These are phyloP conservation scores for Chaetodon trifasciatus DNA, from an alignment of 2,797 vertebrate species.

Conservation along the genomic window DNA sequence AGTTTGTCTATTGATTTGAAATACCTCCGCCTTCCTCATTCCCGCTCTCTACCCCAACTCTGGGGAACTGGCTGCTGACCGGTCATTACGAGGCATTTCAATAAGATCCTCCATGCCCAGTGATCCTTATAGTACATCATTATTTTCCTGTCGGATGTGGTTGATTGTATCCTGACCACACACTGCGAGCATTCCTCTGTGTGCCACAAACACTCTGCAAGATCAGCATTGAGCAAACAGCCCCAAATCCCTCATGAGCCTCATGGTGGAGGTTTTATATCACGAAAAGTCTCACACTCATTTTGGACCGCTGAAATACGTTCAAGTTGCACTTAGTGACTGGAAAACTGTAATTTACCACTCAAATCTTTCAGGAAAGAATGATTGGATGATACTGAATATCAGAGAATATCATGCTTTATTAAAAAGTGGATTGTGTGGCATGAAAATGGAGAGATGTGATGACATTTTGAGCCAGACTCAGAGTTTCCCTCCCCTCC, in stretches of 20 bases:
- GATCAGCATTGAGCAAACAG: slow-evolving; percentile 4
- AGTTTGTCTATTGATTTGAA: slow-evolving; percentile 18
- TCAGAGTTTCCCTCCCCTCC: background rate
- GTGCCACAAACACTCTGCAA: background rate
- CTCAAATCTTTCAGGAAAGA: background rate
- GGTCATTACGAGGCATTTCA: slow-evolving; percentile 32
- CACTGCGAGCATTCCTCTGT: background rate
- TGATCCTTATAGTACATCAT: slow-evolving; percentile 33
- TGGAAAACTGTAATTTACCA: background rate
- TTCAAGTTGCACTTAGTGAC: background rate
- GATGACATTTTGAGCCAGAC: background rate
- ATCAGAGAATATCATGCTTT: background rate
- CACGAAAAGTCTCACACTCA: background rate
- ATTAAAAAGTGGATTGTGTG: background rate
- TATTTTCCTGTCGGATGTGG: slow-evolving; percentile 35
- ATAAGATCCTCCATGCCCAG: slow-evolving; percentile 20
- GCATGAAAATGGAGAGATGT: background rate
- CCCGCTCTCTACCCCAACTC: background rate
- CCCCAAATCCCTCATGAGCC: slow-evolving; percentile 16
- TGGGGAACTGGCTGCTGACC: background rate
- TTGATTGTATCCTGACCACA: slow-evolving; percentile 46
- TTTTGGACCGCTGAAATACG: no score
- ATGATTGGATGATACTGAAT: background rate
- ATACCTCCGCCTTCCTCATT: background rate
- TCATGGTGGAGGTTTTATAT: background rate